Evolutionary conservation across 64 coral and sea anemone genomes (phyloP).

Genomic region (Dendrophyllia cribrosa): DNA sequence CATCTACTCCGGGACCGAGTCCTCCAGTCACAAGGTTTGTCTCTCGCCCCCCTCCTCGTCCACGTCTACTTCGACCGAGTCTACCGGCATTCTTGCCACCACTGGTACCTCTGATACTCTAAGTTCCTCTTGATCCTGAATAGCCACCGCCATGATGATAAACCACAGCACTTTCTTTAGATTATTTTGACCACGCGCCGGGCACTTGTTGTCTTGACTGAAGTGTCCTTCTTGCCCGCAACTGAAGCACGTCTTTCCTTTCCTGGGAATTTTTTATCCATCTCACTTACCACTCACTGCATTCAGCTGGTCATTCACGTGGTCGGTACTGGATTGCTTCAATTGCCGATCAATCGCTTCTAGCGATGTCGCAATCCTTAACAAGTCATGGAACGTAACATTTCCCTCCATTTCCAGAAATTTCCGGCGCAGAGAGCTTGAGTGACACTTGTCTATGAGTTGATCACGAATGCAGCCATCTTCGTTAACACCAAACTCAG

Average conservation of each 20-base stretch:
- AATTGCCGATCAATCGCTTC: not conserved
- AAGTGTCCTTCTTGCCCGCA: conserved; percentile 8
- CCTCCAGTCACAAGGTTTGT: not conserved
- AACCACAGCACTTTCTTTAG: not conserved
- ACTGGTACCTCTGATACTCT: not conserved
- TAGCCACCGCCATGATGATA: not conserved
- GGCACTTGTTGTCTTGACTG: not conserved
- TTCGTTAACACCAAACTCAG: conserved; percentile 12
- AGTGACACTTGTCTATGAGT: conserved; percentile 12
- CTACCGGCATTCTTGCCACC: not conserved
- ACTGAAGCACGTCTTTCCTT: not conserved
- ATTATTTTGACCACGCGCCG: not conserved
- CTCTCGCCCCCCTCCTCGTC: not conserved
- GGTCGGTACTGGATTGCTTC: not conserved
- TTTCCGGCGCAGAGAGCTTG: not conserved
- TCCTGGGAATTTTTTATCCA: not conserved
- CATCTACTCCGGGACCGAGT: too few species aligned
- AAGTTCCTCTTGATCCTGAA: not conserved
- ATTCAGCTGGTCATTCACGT: not conserved
- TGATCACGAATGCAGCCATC: conserved; percentile 10
- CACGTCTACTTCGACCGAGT: not conserved
- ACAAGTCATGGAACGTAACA: not conserved
- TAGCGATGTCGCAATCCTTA: not conserved
- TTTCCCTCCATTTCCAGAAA: conserved; percentile 7
- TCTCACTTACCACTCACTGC: not conserved